These are phyloP conservation scores for Casuarius casuarius DNA, from an alignment of 2,113 vertebrate genomes.

Conservation along the genomic window DNA sequence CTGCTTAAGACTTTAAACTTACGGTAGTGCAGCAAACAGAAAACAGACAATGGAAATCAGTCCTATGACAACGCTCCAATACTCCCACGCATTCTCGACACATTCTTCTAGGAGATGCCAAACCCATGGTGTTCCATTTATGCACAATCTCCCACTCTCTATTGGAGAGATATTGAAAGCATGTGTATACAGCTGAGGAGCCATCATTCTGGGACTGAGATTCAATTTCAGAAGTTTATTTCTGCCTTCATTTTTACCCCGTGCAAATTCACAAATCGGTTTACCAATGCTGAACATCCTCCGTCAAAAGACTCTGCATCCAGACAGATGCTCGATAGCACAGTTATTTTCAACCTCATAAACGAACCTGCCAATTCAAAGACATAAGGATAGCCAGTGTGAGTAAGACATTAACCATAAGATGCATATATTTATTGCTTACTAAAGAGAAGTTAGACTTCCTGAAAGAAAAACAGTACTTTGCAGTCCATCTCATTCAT, in stretches of 20 bases:
- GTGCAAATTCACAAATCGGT: constrained; percentile 34
- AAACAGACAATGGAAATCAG: constrained; percentile 80
- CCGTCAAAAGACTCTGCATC: constrained; percentile 19
- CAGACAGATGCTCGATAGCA: not conserved
- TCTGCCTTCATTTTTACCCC: not conserved
- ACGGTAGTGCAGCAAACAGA: constrained; percentile 78
- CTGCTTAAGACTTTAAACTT: constrained; percentile 68
- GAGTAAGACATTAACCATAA: not conserved
- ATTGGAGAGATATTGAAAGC: constrained; percentile 45
- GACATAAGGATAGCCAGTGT: not conserved
- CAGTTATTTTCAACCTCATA: not conserved
- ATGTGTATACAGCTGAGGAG: constrained; percentile 25
- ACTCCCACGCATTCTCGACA: constrained; percentile 76
- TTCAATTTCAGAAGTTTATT: not conserved
- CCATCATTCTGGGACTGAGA: not conserved
- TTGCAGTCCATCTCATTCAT: not conserved
- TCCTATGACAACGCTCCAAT: constrained; percentile 74
- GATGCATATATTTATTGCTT: not conserved
- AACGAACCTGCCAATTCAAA: constrained; percentile 26
- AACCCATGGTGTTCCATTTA: constrained; percentile 75
- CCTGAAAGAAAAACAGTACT: not conserved
- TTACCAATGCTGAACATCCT: constrained; percentile 8
- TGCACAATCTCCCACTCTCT: constrained; percentile 55
- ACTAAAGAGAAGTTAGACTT: not conserved
- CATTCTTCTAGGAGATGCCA: constrained; percentile 77